A percentile compares a stretch with the other conserved stretches of the same genome.
phyloP scores from a whole-genome alignment of 2,113 vertebrate genomes.

The Apodemus sylvaticus region DNA sequence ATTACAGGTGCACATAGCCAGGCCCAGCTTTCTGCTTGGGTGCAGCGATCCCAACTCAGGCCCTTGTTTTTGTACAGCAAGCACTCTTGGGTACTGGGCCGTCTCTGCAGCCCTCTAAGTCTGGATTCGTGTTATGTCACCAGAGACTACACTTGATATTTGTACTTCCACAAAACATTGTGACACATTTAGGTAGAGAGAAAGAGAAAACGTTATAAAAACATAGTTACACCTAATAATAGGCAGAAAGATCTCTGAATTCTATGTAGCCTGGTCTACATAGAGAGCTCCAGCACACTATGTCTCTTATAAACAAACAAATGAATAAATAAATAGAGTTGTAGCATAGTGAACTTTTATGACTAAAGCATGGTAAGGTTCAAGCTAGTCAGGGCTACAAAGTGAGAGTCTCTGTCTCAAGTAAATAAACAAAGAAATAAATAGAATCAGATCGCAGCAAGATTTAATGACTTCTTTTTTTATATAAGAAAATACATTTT shows the following conservation, averaged over 20 bases:
- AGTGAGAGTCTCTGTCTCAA: background rate
- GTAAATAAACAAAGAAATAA: background rate
- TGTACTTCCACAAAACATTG: background rate
- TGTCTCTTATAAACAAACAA: background rate
- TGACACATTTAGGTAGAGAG: constrained; percentile 22
- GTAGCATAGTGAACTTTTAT: background rate
- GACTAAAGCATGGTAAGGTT: background rate
- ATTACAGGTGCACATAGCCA: too few relatives aligned
- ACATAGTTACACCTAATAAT: background rate
- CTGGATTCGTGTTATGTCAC: background rate
- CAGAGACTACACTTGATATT: background rate
- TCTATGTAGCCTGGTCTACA: background rate
- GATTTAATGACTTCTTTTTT: background rate
- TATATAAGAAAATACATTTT: too few relatives aligned
- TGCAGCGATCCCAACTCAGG: background rate
- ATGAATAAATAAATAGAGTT: background rate
- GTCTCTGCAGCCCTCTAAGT: background rate
- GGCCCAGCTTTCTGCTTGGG: background rate
- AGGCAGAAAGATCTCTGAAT: background rate
- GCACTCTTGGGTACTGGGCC: background rate
- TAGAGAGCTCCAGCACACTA: background rate
- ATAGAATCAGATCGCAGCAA: background rate
- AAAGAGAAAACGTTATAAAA: background rate
- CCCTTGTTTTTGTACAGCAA: background rate
- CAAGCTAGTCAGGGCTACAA: background rate